Percentiles rank a stretch among this genome's conserved stretches.
Evolutionary conservation across 2,888 invertebrate species (phyloP).

Genomic region (Ommatoiulus sabulosus): DNA sequence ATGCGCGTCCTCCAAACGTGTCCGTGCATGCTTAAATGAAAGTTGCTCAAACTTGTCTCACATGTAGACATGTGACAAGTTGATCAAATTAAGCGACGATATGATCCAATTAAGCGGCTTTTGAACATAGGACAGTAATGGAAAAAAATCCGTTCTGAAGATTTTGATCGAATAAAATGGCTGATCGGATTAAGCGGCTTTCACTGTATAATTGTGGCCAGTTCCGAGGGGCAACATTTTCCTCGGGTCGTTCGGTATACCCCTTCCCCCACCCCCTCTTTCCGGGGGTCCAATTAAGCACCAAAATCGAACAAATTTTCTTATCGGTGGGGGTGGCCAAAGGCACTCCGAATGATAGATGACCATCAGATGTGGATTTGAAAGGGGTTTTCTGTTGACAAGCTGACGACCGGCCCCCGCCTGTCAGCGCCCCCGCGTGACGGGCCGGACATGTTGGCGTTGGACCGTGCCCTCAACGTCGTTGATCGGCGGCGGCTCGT

Average conservation of each 20-base stretch:
- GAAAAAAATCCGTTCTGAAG: too few species aligned
- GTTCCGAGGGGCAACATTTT: not conserved
- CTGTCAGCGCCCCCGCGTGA: constrained; percentile 12
- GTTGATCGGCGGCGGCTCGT: not conserved
- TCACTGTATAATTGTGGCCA: too few species aligned
- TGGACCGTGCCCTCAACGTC: too few species aligned
- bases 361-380: not conserved
- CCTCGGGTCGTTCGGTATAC: not conserved
- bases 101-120: too few species aligned
- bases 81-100: too few species aligned
- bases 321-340: not conserved
- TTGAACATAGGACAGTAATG: too few species aligned
- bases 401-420: not conserved
- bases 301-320: constrained; percentile 41
- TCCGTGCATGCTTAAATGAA: too few species aligned
- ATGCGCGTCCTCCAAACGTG: too few species aligned
- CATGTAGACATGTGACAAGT: too few species aligned
- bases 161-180: too few species aligned
- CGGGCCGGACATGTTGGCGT: not conserved
- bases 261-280: not conserved
- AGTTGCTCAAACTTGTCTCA: too few species aligned
- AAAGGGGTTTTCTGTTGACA: constrained; percentile 4
- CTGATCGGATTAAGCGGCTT: too few species aligned
- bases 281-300: constrained; percentile 30
- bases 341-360: not conserved